These are phyloP conservation scores for Hypercompe scribonia DNA, from an alignment of 2,888 invertebrate species.

Conservation along the genomic window DNA sequence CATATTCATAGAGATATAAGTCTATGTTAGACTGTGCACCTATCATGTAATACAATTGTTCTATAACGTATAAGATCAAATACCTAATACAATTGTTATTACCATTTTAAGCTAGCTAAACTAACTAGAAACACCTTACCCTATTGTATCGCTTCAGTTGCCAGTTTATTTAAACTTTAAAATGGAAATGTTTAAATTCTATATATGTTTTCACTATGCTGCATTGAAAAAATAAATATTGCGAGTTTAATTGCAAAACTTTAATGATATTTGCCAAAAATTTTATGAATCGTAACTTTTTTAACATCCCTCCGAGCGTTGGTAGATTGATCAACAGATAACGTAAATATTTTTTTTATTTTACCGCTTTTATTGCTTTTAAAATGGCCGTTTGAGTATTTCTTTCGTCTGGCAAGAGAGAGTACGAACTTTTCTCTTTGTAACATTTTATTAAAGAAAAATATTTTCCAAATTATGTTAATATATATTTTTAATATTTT, in stretches of 20 bases:
- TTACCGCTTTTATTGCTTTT: conserved; percentile 48
- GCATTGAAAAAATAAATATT: conserved; percentile 37
- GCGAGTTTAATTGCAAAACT: conserved; percentile 47
- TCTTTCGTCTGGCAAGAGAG: conserved; percentile 24
- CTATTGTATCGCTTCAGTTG: not conserved
- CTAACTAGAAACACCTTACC: not conserved
- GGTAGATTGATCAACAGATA: conserved; percentile 52
- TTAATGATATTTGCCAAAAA: conserved; percentile 55
- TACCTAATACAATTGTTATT: not conserved
- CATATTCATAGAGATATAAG: no score
- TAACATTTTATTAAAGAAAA: not conserved
- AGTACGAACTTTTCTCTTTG: conserved; percentile 4
- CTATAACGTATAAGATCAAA: not conserved
- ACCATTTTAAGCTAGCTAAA: not conserved
- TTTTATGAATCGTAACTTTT: conserved; percentile 58
- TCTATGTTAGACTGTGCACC: no score
- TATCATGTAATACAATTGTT: not conserved
- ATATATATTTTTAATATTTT: not conserved
- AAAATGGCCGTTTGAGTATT: conserved; percentile 41
- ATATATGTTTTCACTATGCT: conserved; percentile 14
- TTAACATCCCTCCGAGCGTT: conserved; percentile 42
- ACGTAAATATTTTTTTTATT: conserved; percentile 58
- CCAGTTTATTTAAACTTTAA: not conserved
- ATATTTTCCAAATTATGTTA: not conserved
- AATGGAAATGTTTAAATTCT: not conserved